These are phyloP conservation scores for Seriola dumerili DNA, from an alignment of 2,113 vertebrate genomes.

Conservation along the genomic window DNA sequence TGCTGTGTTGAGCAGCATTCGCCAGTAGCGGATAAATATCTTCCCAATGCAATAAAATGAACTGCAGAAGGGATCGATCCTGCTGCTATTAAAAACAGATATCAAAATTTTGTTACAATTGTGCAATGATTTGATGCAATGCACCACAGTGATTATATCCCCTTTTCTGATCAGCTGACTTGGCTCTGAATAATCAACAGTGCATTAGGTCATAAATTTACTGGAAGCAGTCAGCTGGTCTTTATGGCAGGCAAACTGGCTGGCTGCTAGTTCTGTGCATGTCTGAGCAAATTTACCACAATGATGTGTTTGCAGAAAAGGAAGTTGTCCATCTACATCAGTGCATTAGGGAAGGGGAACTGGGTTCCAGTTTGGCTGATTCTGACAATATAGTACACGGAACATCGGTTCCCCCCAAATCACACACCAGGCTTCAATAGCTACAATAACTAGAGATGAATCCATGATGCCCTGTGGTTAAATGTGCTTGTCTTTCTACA, in stretches of 20 bases:
- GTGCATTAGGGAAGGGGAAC: constrained; percentile 41
- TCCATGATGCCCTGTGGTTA: neutral
- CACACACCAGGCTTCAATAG: neutral
- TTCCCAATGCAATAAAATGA: neutral
- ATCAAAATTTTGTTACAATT: neutral
- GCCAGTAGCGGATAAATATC: neutral
- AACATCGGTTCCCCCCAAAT: neutral
- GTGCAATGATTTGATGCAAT: constrained; percentile 12
- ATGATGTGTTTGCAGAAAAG: constrained; percentile 40
- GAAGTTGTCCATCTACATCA: constrained; percentile 23
- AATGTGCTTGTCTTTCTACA: constrained; percentile 4
- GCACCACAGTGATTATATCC: constrained; percentile 3
- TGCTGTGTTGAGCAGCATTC: neutral
- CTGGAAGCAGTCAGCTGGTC: constrained; percentile 54
- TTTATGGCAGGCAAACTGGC: constrained; percentile 17
- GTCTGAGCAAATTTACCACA: constrained; percentile 37
- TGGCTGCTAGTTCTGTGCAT: constrained; percentile 22
- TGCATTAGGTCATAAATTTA: constrained; percentile 63
- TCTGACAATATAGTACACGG: neutral
- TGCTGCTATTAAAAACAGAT: constrained; percentile 18
- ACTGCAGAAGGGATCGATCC: neutral
- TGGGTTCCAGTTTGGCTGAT: constrained; percentile 13
- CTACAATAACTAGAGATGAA: neutral
- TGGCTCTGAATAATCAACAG: constrained; percentile 44
- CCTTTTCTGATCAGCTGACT: constrained; percentile 36